A percentile compares a stretch with the other conserved stretches of the same genome.
These are phyloP conservation scores for Tolypeutes matacus DNA, from an alignment of 2,797 vertebrate species.

Conservation along the genomic window DNA sequence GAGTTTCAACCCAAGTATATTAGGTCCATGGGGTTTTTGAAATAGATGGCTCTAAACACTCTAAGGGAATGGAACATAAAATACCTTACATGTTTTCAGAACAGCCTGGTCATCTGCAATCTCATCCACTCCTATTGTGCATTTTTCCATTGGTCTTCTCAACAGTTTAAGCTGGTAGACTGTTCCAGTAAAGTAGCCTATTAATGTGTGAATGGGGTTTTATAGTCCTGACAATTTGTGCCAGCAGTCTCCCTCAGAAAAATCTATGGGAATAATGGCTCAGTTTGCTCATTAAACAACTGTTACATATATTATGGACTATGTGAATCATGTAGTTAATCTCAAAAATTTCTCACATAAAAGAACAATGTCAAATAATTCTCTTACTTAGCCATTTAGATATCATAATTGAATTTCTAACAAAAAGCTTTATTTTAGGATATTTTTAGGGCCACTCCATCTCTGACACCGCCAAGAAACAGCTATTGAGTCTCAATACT, in stretches of 20 bases:
- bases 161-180: background rate
- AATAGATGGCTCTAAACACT: constrained; percentile 51
- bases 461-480: background rate
- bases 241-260: background rate
- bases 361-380: background rate
- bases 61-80: background rate
- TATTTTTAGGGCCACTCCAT: background rate
- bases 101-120: background rate
- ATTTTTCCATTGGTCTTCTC: background rate
- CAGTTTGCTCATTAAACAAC: background rate
- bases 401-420: background rate
- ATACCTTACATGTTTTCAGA: background rate
- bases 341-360: constrained; percentile 22
- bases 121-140: background rate
- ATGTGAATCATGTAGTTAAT: background rate
- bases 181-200: background rate
- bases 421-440: background rate
- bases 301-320: background rate
- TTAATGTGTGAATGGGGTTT: constrained; percentile 38
- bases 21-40: background rate
- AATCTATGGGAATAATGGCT: constrained; percentile 14
- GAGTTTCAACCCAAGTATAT: constrained; percentile 28
- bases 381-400: background rate
- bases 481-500: background rate
- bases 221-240: background rate